Evolutionary conservation across 2,797 vertebrate species (phyloP), one percentile per base, ranked within the genome.

Genomic region (Calcarius lapponicus): DNA sequence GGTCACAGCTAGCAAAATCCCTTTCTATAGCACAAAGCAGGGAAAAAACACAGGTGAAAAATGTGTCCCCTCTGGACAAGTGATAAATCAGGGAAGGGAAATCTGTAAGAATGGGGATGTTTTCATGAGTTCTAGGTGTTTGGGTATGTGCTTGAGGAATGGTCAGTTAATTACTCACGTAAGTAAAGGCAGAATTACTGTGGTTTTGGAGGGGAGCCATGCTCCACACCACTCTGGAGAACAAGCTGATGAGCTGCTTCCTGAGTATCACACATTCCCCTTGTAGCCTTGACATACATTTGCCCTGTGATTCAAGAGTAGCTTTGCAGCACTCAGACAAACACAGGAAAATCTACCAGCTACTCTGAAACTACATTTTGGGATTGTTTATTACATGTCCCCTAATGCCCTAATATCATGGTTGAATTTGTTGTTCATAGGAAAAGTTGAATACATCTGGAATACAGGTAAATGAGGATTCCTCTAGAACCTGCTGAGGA

Each of bases 1-100:
- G 6, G 22, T 69, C 36, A 38, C 14, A 66, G 17, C 7, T 47
- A 64, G 32, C 6, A 40, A 25, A 36, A 20, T 14, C 5, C 40
- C n/a, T 79, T 87, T 67, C 31, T 56, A 40, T 83, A 86, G 34
- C 32, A 62, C 16, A 66, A 32, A 48, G 6, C 1, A 8, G 24
- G 60, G 9, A 12, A 64, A 64, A 79, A 29, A 26, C 16, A n/a
- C 4, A 51, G 9, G 7, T 11, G 13, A 53, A 65, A 78, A 42
- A 34, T 1, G 0, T 17, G 11, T 34, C 9, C 31, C 13, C 31
- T 65, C 26, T 26, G 17, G 43, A 50, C 25, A 65, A 14, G 3
- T 26, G 51, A 40, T 38, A 8, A 70, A 58, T 38, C 34, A 69
- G 9, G 43, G 7, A 80, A 78, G 80, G 34, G 9, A 70, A 87